phyloP scores from a whole-genome alignment of 1,140 invertebrate genomes.

The Zaprionus davidi region DNA sequence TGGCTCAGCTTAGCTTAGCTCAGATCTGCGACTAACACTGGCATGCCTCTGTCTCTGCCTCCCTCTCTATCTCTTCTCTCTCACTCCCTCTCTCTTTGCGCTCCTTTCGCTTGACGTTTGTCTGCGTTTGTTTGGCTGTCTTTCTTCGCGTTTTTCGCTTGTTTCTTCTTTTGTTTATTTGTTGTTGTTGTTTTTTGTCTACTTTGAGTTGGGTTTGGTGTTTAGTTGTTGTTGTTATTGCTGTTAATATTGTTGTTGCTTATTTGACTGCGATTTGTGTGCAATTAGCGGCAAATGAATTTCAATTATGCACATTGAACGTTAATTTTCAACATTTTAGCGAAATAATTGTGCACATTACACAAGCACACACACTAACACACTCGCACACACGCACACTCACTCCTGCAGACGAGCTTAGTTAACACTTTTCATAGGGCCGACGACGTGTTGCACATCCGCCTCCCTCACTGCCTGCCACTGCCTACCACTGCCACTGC shows the following conservation, averaged over 20 bases:
- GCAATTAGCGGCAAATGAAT: conserved; percentile 78
- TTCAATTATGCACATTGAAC: conserved; percentile 77
- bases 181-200: conserved; percentile 23
- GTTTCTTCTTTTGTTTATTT: conserved; percentile 19
- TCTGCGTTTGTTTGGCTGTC: conserved; percentile 12
- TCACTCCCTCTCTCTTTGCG: neutral
- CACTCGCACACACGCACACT: neutral
- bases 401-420: conserved; percentile 41
- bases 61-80: neutral
- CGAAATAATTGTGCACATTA: conserved; percentile 50
- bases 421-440: conserved; percentile 75
- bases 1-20: neutral
- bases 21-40: neutral
- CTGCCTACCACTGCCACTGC: no score
- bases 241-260: conserved; percentile 17
- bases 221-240: conserved; percentile 8
- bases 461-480: neutral
- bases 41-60: neutral
- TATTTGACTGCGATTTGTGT: conserved; percentile 58
- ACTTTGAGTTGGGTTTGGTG: conserved; percentile 11
- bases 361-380: conserved; percentile 20
- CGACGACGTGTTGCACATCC: neutral
- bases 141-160: conserved; percentile 14
- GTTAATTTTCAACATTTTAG: conserved; percentile 74
- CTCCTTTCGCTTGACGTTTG: conserved; percentile 13